Evolutionary conservation across 2,797 vertebrate species (phyloP).

Genomic region (Tenualosa ilisha): DNA sequence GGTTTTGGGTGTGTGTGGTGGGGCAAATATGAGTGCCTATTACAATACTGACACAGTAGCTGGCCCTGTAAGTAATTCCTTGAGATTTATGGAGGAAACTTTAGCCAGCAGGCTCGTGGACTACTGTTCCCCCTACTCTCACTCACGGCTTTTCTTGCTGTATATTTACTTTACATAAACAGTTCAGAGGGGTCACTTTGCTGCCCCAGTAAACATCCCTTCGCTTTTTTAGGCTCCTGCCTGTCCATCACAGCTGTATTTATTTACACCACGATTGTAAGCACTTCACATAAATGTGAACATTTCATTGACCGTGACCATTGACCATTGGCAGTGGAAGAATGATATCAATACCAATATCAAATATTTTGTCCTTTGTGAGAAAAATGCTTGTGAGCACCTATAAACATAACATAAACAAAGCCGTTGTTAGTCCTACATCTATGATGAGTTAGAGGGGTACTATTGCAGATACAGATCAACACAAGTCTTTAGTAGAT

Average conservation of each 20-base stretch:
- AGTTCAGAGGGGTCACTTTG: too few species aligned
- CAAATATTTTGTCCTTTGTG: neutral
- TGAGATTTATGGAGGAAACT: conserved; percentile 68
- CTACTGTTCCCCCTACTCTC: neutral
- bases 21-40: conserved; percentile 57
- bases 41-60: conserved; percentile 77
- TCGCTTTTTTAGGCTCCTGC: neutral
- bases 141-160: neutral
- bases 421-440: neutral
- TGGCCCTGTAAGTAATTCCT: conserved; percentile 73
- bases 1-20: conserved; percentile 43
- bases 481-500: neutral
- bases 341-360: too few species aligned
- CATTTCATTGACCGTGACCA: neutral
- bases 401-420: neutral
- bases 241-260: neutral
- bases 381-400: too few species aligned
- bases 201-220: neutral
- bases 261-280: neutral
- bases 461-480: neutral
- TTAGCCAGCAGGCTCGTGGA: neutral
- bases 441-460: neutral
- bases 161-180: too few species aligned
- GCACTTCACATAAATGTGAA: too few species aligned
- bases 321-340: neutral